Base-by-base conservation (phyloP, 1,140 invertebrate genomes). In the Cyphomyrmex costatus region DNA sequence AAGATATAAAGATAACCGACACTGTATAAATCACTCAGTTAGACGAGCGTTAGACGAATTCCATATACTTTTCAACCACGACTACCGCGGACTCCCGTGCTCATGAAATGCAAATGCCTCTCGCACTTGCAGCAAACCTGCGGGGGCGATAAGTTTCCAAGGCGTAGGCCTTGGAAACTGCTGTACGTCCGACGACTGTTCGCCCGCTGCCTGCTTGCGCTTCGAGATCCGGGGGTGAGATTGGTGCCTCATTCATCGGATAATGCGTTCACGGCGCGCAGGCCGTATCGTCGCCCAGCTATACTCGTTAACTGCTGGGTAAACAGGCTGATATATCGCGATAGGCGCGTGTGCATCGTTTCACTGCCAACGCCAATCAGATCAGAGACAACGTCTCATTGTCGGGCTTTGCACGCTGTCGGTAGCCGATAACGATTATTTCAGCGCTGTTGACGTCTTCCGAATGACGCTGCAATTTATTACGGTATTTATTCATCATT, bases 51-150 rank as follows among this genome's bases (percentile, higher is more conserved):
- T 74, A 33, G 68, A 61, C 53, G 36, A 83, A 73, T 83, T 83
- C 27, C 36, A 33, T 46, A 33, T 46, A 30, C 24, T 61, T 73
- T 74, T 46, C 19, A 73, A 19, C 53, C 16, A 27, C 61, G 46
- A 68, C 46, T 21, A 4, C 14, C 14, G 21, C 14, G 21, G 30
- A 80, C 49, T 42, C 21, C 24, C 24, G 53, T 73, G 78, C 78
- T 89, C 88, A 86, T 89, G 88, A 89, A 89, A 89, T 86, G 88
- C 88, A 89, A 89, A 89, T 89, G 68, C 24, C 36, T 77, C 82
- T 79, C 66, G 60, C 68, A 80, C 83, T 89, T 80, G 86, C 86
- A 49, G 63, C 66, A 12, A 68, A 33, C 24, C 66, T 46, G 12
- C 33, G 36, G 12, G 53, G 61, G 70, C 88, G 89, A 90, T 90